A percentile compares a stretch with the other conserved stretches of the same genome.
Conservation (phyloP, 1,140 invertebrate species). For the Lineus longissimus region DNA sequence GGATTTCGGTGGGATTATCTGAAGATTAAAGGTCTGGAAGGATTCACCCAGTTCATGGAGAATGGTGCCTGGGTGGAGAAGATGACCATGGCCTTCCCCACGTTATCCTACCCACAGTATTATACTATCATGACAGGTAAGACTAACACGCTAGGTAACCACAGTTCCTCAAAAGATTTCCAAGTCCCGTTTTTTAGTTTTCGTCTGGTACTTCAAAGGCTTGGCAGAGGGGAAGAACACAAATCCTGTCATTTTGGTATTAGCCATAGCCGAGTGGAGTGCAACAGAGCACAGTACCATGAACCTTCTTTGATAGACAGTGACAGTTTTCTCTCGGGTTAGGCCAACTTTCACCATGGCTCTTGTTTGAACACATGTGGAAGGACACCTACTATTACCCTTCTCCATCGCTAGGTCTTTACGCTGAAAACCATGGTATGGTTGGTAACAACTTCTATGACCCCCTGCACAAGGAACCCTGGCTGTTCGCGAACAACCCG, state of each 20-base stretch:
- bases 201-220: too few relatives aligned
- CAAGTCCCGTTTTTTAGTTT: too few relatives aligned
- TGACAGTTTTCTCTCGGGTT: too few relatives aligned
- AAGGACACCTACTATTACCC: background rate
- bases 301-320: too few relatives aligned
- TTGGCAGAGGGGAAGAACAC: too few relatives aligned
- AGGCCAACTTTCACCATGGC: too few relatives aligned
- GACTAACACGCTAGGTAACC: background rate
- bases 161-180: background rate
- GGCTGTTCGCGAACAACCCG: constrained; percentile 21
- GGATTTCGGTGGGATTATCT: constrained; percentile 48
- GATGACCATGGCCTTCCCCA: constrained; percentile 38
- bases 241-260: too few relatives aligned
- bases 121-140: constrained; percentile 48
- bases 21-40: constrained; percentile 22
- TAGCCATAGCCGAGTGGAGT: too few relatives aligned
- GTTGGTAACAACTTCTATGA: constrained; percentile 55
- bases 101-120: constrained; percentile 48
- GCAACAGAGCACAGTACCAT: too few relatives aligned
- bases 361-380: too few relatives aligned
- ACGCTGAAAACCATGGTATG: constrained; percentile 42
- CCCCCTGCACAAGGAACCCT: constrained; percentile 28
- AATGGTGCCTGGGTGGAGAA: constrained; percentile 37
- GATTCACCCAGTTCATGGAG: constrained; percentile 32
- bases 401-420: constrained; percentile 30